These are phyloP conservation scores for Gastrophysa polygoni DNA, from an alignment of 2,888 invertebrate genomes.

Conservation along the genomic window DNA sequence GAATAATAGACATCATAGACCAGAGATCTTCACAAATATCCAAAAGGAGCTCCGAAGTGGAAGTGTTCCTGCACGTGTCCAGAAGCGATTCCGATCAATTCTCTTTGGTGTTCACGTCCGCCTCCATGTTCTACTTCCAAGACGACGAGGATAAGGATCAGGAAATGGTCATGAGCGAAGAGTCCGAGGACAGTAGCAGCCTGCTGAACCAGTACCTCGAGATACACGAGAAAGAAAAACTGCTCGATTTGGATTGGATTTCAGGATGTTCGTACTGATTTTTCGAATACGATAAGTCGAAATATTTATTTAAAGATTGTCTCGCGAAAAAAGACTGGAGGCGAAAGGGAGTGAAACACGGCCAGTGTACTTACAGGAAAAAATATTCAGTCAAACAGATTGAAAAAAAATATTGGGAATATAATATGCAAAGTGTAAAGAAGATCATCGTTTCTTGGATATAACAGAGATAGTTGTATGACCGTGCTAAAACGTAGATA, in stretches of 20 bases:
- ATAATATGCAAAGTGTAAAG: too few relatives aligned
- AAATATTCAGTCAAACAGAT: too few relatives aligned
- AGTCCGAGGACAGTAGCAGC: neutral
- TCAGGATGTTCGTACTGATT: conserved; percentile 19
- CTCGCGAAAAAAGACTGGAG: too few relatives aligned
- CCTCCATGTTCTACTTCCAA: conserved; percentile 40
- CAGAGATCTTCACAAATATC: conserved; percentile 16
- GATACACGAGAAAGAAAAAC: conserved; percentile 15
- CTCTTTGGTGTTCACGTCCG: conserved; percentile 44
- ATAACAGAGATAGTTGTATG: too few relatives aligned
- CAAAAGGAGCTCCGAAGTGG: conserved; percentile 16
- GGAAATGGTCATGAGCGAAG: neutral
- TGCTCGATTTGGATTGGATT: conserved; percentile 8
- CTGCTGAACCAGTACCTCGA: conserved; percentile 12
- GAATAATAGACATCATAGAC: conserved; percentile 25
- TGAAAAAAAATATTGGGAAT: too few relatives aligned
- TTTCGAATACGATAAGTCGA: too few relatives aligned
- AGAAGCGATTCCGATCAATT: conserved; percentile 41
- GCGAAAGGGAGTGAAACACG: too few relatives aligned
- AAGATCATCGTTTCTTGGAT: too few relatives aligned
- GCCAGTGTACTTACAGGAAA: too few relatives aligned
- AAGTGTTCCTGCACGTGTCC: conserved; percentile 21
- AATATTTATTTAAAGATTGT: too few relatives aligned
- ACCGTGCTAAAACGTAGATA: too few relatives aligned
- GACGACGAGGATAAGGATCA: conserved; percentile 24